A percentile compares a stretch with the other conserved stretches of the same genome.
phyloP scores from a whole-genome alignment of 2,113 vertebrate genomes.

The Struthio camelus region DNA sequence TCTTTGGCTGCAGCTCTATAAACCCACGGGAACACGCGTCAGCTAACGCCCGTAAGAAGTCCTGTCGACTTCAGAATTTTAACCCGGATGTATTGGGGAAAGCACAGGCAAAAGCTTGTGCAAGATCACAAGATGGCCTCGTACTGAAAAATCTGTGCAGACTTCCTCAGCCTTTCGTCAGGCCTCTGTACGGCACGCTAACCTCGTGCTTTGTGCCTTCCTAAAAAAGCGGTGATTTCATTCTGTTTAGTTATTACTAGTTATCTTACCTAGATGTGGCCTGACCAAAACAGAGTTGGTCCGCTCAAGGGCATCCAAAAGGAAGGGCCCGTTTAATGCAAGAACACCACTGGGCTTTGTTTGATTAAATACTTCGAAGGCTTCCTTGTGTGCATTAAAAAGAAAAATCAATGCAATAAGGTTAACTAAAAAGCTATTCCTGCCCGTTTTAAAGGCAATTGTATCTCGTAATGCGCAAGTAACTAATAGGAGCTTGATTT shows the following conservation, averaged over 20 bases:
- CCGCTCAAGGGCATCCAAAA: background rate
- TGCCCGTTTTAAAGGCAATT: background rate
- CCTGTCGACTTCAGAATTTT: background rate
- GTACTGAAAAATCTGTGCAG: background rate
- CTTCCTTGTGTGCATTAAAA: background rate
- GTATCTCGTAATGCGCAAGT: background rate
- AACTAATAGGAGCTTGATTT: constrained; percentile 4
- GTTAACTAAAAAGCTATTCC: background rate
- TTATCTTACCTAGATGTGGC: background rate
- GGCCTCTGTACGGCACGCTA: background rate
- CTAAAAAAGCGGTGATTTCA: background rate
- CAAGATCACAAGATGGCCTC: background rate
- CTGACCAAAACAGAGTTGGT: background rate
- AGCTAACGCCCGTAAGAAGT: background rate
- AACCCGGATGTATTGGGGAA: background rate
- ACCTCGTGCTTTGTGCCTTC: background rate
- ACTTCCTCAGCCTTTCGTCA: background rate
- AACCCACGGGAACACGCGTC: background rate
- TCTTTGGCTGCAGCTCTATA: background rate
- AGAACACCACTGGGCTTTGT: background rate
- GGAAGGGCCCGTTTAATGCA: background rate
- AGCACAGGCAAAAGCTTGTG: background rate
- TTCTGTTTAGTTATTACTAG: background rate
- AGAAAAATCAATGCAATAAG: constrained; percentile 1
- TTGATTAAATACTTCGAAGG: background rate